A percentile compares a stretch with the other conserved stretches of the same genome.
These are phyloP conservation scores for Lasioglossum calceatum DNA, from an alignment of 2,888 invertebrate species.

Conservation along the genomic window DNA sequence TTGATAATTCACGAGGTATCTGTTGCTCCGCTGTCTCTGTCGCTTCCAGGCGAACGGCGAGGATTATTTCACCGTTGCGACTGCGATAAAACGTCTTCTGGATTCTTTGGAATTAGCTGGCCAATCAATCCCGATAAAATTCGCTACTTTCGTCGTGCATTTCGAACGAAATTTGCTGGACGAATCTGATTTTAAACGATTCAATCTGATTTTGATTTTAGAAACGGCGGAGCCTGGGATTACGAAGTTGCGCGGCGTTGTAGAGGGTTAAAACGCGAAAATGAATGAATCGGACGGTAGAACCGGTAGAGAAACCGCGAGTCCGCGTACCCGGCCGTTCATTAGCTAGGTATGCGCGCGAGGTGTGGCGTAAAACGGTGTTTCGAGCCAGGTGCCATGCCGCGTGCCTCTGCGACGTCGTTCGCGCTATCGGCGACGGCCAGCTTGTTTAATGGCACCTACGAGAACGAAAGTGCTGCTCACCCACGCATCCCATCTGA, in stretches of 20 bases:
- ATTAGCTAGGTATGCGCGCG: slow-evolving; percentile 58
- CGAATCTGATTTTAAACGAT: too few relatives aligned
- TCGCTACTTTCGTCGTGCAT: neutral
- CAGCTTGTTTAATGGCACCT: slow-evolving; percentile 51
- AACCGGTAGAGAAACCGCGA: slow-evolving; percentile 13
- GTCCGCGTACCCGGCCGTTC: slow-evolving; percentile 42
- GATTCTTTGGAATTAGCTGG: neutral
- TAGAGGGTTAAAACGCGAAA: slow-evolving; percentile 1
- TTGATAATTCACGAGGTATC: slow-evolving; percentile 34
- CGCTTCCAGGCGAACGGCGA: neutral
- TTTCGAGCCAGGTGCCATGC: slow-evolving; percentile 19
- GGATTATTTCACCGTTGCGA: neutral
- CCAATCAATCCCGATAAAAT: neutral
- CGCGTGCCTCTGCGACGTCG: slow-evolving; percentile 26
- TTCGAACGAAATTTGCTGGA: too few relatives aligned
- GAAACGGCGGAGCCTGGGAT: neutral
- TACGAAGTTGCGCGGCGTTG: too few relatives aligned
- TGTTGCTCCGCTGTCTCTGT: slow-evolving; percentile 13
- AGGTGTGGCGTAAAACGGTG: slow-evolving; percentile 57
- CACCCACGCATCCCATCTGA: slow-evolving; percentile 50
- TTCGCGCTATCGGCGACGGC: slow-evolving; percentile 15
- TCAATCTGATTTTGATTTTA: too few relatives aligned
- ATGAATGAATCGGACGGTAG: slow-evolving; percentile 26
- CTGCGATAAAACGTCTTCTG: neutral
- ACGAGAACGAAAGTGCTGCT: slow-evolving; percentile 61